Evolutionary conservation across 2,888 invertebrate genomes (phyloP).

Genomic region (Tuberolachnus salignus): DNA sequence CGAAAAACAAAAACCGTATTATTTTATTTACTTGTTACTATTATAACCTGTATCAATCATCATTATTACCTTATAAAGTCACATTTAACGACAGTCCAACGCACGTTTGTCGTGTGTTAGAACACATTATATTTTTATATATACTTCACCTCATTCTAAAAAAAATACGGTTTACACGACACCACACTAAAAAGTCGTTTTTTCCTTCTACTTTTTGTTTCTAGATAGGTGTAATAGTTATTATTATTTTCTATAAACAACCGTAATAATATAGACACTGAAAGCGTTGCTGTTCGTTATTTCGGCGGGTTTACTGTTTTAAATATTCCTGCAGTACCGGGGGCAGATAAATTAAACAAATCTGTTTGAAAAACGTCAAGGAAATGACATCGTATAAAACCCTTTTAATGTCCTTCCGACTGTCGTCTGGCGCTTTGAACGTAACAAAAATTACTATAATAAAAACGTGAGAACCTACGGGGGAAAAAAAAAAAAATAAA

Average conservation of each 20-base stretch:
- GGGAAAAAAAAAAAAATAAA: too few relatives aligned
- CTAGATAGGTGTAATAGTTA: not conserved
- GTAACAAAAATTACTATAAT: constrained; percentile 8
- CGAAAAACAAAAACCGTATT: too few relatives aligned
- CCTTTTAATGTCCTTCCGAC: constrained; percentile 7
- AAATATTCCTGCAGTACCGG: not conserved
- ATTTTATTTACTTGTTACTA: too few relatives aligned
- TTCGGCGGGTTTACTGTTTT: constrained; percentile 1
- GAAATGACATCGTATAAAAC: constrained; percentile 26
- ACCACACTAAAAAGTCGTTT: not conserved
- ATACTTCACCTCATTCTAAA: not conserved
- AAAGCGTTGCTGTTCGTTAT: not conserved
- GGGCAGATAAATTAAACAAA: constrained; percentile 30
- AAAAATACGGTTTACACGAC: not conserved
- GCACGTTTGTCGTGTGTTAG: constrained; percentile 24
- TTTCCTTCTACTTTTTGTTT: not conserved
- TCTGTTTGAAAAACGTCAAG: constrained; percentile 1
- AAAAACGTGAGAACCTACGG: not conserved
- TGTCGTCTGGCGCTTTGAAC: not conserved
- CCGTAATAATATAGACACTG: too few relatives aligned
- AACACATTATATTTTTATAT: not conserved
- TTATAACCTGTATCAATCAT: too few relatives aligned
- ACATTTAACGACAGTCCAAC: constrained; percentile 12
- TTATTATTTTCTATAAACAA: constrained; percentile 25
- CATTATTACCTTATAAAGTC: too few relatives aligned